These are phyloP conservation scores for Rissa tridactyla DNA, from an alignment of 2,113 vertebrate genomes.

Conservation along the genomic window DNA sequence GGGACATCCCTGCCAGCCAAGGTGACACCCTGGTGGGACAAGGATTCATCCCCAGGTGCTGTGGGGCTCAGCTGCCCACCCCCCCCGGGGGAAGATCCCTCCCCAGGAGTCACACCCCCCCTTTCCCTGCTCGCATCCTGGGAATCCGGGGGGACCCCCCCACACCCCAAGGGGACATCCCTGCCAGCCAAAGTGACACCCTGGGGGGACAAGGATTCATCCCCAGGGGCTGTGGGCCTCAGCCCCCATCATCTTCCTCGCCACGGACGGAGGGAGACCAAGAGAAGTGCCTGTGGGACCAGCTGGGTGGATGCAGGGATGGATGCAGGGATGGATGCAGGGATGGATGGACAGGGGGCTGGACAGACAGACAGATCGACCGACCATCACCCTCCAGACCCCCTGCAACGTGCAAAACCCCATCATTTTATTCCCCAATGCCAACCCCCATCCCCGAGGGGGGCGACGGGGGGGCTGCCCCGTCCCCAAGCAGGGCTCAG, in stretches of 20 bases:
- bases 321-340: not conserved
- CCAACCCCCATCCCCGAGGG: rapidly evolving
- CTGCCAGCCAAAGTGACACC: not conserved
- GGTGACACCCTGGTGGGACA: not conserved
- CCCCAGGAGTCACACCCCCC: not conserved
- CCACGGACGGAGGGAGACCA: rapidly evolving
- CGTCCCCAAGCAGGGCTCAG: not conserved
- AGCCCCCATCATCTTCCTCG: not conserved
- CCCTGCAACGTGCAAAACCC: rapidly evolving
- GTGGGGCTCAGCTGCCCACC: not conserved
- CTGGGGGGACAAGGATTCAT: not conserved
- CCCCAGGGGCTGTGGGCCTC: not conserved
- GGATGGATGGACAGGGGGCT: not conserved
- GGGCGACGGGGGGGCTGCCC: not conserved
- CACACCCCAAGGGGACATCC: not conserved
- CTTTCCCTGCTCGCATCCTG: not conserved
- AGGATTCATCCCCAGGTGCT: no score
- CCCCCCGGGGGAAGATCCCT: rapidly evolving
- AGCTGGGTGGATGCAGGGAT: not conserved
- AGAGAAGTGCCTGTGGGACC: rapidly evolving
- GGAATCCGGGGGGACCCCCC: not conserved
- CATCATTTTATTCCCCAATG: rapidly evolving
- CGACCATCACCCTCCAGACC: no score
- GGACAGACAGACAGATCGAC: not conserved
- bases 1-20: no score